phyloP scores from a whole-genome alignment of 37 sponge, comb jelly and placozoan genomes.

The Dysidea cf. avara region DNA sequence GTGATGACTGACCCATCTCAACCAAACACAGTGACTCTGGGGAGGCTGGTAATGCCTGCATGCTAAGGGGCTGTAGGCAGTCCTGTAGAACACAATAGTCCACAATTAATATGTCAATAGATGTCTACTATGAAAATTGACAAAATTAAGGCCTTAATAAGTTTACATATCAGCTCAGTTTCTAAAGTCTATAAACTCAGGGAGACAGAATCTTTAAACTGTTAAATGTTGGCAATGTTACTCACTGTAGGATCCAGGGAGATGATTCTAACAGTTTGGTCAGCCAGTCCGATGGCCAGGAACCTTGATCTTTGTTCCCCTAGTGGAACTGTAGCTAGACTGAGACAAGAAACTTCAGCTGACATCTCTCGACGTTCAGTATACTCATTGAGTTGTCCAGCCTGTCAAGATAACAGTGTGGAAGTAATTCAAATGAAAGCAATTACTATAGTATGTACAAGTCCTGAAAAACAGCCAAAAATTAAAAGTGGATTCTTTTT shows the following conservation, averaged over 20 bases:
- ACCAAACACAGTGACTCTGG: constrained; percentile 96
- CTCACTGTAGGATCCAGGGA: constrained; percentile 93
- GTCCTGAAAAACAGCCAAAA: too few species aligned
- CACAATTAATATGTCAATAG: too few species aligned
- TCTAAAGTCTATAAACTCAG: too few species aligned
- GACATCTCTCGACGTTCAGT: constrained; percentile 96
- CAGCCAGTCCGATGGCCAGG: constrained; percentile 94
- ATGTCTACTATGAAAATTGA: too few species aligned
- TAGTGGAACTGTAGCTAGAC: constrained; percentile 87
- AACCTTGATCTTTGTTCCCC: constrained; percentile 96
- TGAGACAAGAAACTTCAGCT: constrained; percentile 92
- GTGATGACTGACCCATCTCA: constrained; percentile 82
- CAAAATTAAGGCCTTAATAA: too few species aligned
- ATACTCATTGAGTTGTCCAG: constrained; percentile 98
- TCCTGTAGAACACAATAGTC: too few species aligned
- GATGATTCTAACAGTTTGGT: constrained; percentile 95
- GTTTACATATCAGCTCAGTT: too few species aligned
- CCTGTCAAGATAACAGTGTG: constrained; percentile 45
- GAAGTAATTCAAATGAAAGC: neutral
- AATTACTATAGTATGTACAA: neutral
- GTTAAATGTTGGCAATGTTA: too few species aligned
- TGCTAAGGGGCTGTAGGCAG: constrained; percentile 88
- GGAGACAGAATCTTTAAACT: too few species aligned
- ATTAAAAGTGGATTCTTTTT: too few species aligned
- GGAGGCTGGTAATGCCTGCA: constrained; percentile 92